Conservation (phyloP, 2,888 invertebrate genomes). For the Mechanitis messenoides region DNA sequence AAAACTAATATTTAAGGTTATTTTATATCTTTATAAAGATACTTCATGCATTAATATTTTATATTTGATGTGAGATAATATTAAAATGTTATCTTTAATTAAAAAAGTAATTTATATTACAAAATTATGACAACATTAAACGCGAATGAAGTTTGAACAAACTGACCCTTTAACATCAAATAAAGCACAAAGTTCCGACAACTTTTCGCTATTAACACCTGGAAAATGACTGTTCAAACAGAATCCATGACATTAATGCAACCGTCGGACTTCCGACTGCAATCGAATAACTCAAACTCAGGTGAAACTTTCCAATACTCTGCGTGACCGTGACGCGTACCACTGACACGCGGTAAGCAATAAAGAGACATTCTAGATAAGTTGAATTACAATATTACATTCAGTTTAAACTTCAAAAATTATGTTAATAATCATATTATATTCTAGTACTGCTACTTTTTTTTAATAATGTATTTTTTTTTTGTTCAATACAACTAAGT, state of each 20-base stretch:
- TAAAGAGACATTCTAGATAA: constrained; percentile 16
- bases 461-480: too few species aligned
- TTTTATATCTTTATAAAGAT: too few species aligned
- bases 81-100: too few species aligned
- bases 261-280: constrained; percentile 47
- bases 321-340: constrained; percentile 70
- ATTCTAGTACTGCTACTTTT: too few species aligned
- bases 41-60: too few species aligned
- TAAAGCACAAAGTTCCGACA: constrained; percentile 14
- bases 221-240: constrained; percentile 33
- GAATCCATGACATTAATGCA: constrained; percentile 41
- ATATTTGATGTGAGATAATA: too few species aligned
- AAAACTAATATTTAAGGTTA: too few species aligned
- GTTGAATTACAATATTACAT: too few species aligned
- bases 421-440: too few species aligned
- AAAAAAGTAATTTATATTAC: too few species aligned
- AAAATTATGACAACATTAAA: not conserved
- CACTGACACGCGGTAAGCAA: constrained; percentile 50
- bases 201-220: constrained; percentile 18
- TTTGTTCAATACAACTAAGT: too few species aligned
- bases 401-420: not conserved
- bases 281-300: constrained; percentile 68
- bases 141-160: not conserved
- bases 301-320: constrained; percentile 69
- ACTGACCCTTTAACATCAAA: constrained; percentile 1